phyloP scores from a whole-genome alignment of 2,888 invertebrate genomes.

The Caenorhabditis auriculariae region DNA sequence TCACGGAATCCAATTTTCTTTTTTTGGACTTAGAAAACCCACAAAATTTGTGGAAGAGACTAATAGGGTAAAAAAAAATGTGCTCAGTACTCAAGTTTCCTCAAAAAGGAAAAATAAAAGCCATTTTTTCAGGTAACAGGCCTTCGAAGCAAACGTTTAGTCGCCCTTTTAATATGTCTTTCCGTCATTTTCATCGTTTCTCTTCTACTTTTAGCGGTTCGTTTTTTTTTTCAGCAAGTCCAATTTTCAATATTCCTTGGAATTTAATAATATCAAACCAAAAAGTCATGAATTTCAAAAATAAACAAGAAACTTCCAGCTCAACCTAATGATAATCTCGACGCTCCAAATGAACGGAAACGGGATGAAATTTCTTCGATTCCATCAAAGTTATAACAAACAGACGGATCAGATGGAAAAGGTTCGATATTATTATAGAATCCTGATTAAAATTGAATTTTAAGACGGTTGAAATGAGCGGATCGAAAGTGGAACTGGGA shows the following conservation, averaged over 20 bases:
- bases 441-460: not conserved
- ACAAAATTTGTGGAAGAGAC: too few species aligned
- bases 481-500: constrained; percentile 52
- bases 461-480: constrained; percentile 57
- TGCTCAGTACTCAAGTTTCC: too few species aligned
- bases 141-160: constrained; percentile 24
- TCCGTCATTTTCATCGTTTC: constrained; percentile 36
- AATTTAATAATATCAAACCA: too few species aligned
- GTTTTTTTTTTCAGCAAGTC: too few species aligned
- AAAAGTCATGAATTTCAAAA: too few species aligned
- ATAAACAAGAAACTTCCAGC: constrained; percentile 28
- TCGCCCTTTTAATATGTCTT: constrained; percentile 27
- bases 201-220: constrained; percentile 45
- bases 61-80: too few species aligned
- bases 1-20: too few species aligned
- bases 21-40: too few species aligned
- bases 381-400: constrained; percentile 30
- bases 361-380: constrained; percentile 51
- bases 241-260: too few species aligned
- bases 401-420: constrained; percentile 27
- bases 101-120: too few species aligned
- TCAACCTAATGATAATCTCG: constrained; percentile 50
- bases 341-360: constrained; percentile 51
- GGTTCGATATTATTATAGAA: constrained; percentile 6
- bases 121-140: constrained; percentile 34